Percentiles rank a stretch among this genome's conserved stretches.
Evolutionary conservation across 2,888 invertebrate genomes (phyloP).

Genomic region (Nomada flava): DNA sequence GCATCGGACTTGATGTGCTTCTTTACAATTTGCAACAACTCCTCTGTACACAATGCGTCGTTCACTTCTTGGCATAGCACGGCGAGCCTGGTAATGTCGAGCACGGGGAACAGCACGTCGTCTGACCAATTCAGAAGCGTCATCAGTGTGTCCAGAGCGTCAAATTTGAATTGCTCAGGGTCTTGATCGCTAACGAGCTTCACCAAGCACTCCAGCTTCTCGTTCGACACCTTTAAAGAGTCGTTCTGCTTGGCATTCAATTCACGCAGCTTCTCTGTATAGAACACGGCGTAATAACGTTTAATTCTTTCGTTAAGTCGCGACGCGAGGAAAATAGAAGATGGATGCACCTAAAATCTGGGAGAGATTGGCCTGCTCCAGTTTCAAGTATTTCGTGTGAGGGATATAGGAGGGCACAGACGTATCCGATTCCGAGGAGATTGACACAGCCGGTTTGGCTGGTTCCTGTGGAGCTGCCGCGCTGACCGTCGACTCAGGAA

Average conservation of each 20-base stretch:
- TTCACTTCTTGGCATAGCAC: slow-evolving; percentile 90
- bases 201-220: slow-evolving; percentile 87
- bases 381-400: slow-evolving; percentile 86
- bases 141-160: slow-evolving; percentile 69
- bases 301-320: neutral
- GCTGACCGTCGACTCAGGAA: slow-evolving; percentile 84
- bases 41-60: slow-evolving; percentile 84
- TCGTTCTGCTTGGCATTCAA: slow-evolving; percentile 89
- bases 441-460: slow-evolving; percentile 44
- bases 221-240: slow-evolving; percentile 85
- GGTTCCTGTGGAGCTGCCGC: slow-evolving; percentile 24
- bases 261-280: slow-evolving; percentile 85
- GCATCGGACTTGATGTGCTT: slow-evolving; percentile 83
- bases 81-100: slow-evolving; percentile 94
- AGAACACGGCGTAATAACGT: slow-evolving; percentile 16
- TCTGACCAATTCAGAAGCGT: slow-evolving; percentile 78
- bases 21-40: slow-evolving; percentile 82
- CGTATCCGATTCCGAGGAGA: slow-evolving; percentile 61
- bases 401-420: slow-evolving; percentile 84
- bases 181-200: slow-evolving; percentile 85
- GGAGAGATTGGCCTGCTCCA: slow-evolving; percentile 91
- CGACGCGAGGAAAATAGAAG: neutral
- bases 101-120: slow-evolving; percentile 93
- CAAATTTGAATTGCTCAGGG: slow-evolving; percentile 58
- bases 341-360: slow-evolving; percentile 88